Conservation (phyloP, 2,797 vertebrate species). For the Chelon auratus region DNA sequence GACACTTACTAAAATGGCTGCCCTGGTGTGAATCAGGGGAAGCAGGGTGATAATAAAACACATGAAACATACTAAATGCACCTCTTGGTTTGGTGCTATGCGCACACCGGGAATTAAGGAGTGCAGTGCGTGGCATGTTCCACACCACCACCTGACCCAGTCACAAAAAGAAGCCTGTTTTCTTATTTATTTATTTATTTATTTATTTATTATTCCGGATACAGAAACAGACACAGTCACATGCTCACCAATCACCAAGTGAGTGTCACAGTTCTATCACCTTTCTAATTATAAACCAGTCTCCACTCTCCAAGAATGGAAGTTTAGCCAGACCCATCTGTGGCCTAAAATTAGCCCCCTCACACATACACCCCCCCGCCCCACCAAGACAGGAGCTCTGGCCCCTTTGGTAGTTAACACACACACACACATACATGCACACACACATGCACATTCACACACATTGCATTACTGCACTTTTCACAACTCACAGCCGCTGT, state of each 20-base stretch:
- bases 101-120: background rate
- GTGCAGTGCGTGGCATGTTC: background rate
- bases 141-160: background rate
- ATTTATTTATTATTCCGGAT: conserved; percentile 12
- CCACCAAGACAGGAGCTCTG: conserved; percentile 42
- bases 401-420: conserved; percentile 57
- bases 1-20: conserved; percentile 55
- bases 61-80: background rate
- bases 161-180: background rate
- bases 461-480: conserved; percentile 33
- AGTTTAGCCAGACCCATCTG: conserved; percentile 88
- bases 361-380: no score
- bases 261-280: conserved; percentile 78
- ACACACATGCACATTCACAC: conserved; percentile 35
- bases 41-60: conserved; percentile 27
- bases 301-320: conserved; percentile 90
- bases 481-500: conserved; percentile 43
- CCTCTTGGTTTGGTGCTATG: background rate
- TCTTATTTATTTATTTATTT: background rate
- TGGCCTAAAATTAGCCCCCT: conserved; percentile 91
- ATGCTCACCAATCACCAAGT: conserved; percentile 25
- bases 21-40: conserved; percentile 39
- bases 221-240: conserved; percentile 20
- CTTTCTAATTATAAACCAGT: conserved; percentile 90
- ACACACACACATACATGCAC: conserved; percentile 54